phyloP scores from a whole-genome alignment of 2,113 vertebrate genomes.

The Lanius ludovicianus region DNA sequence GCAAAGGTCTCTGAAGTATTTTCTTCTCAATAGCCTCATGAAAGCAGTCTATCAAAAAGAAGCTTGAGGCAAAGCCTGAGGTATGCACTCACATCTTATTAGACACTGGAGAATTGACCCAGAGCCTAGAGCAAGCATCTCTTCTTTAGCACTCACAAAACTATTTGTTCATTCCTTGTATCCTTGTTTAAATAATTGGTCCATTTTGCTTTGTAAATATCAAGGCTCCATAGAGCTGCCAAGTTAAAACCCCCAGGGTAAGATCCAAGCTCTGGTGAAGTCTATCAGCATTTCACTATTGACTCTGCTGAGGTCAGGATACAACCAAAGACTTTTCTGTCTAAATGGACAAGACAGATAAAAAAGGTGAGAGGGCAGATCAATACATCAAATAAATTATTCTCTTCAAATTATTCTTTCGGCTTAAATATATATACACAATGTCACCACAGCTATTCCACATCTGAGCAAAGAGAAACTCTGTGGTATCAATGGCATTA shows the following conservation, averaged over 20 bases:
- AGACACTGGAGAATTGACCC: background rate
- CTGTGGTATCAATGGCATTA: background rate
- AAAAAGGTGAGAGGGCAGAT: background rate
- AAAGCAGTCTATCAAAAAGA: background rate
- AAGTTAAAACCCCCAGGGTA: background rate
- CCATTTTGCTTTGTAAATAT: conserved; percentile 32
- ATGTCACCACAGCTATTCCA: background rate
- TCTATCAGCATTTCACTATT: background rate
- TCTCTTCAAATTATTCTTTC: background rate
- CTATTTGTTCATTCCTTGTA: background rate
- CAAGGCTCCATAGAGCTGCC: background rate
- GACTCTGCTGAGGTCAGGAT: background rate
- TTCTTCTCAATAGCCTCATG: background rate
- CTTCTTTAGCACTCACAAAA: background rate
- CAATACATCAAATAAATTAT: background rate
- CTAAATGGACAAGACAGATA: background rate
- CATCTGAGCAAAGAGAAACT: background rate
- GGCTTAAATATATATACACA: background rate
- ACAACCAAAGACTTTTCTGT: background rate
- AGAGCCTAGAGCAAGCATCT: background rate
- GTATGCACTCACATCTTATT: background rate
- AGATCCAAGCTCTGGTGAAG: background rate
- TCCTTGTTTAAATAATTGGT: conserved; percentile 13
- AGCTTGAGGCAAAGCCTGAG: background rate
- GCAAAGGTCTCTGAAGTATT: background rate